Percentiles rank a stretch among this genome's conserved stretches.
Evolutionary conservation across 2,888 invertebrate species (phyloP).

Genomic region (Eupithecia dodoneata): DNA sequence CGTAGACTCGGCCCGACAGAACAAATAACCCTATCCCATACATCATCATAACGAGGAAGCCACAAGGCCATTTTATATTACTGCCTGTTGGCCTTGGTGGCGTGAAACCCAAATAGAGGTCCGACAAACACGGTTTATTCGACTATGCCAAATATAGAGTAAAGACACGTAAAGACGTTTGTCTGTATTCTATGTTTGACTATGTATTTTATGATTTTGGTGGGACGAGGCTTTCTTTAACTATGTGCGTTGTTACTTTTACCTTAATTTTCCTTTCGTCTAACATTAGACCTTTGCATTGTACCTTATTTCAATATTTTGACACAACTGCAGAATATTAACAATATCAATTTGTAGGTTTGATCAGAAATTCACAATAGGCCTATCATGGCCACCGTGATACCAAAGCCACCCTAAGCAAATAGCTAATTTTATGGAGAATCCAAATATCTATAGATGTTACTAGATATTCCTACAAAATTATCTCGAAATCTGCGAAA

Average conservation of each 20-base stretch:
- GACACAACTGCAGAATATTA: too few species aligned
- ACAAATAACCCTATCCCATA: conserved; percentile 14
- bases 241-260: not conserved
- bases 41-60: conserved; percentile 34
- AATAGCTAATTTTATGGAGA: too few species aligned
- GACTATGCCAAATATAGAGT: not conserved
- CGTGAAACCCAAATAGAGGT: not conserved
- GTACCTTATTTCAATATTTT: too few species aligned
- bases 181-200: not conserved
- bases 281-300: too few species aligned
- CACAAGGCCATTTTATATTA: conserved; percentile 35
- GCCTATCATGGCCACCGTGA: too few species aligned
- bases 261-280: too few species aligned
- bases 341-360: too few species aligned
- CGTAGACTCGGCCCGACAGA: not conserved
- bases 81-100: conserved; percentile 32
- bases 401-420: too few species aligned
- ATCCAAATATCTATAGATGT: too few species aligned
- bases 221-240: not conserved
- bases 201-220: not conserved
- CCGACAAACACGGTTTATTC: not conserved
- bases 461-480: too few species aligned
- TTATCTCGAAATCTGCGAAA: too few species aligned
- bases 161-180: not conserved
- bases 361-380: too few species aligned